Evolutionary conservation across 1,140 invertebrate species (phyloP).

Genomic region (Thrips palmi): DNA sequence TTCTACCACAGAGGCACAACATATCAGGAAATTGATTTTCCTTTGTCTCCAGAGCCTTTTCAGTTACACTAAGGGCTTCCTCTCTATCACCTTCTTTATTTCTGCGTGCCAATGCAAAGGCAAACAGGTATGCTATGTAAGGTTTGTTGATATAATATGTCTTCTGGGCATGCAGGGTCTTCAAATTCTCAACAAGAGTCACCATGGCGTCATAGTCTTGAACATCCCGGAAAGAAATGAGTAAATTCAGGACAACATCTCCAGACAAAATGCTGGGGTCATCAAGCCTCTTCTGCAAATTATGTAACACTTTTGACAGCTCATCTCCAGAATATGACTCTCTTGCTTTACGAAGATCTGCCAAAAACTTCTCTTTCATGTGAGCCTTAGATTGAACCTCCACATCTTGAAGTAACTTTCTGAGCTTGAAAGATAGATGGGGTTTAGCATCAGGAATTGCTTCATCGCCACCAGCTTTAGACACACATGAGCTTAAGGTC

Average conservation of each 20-base stretch:
- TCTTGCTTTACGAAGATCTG: constrained; percentile 81
- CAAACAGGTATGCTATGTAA: constrained; percentile 83
- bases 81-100: constrained; percentile 89
- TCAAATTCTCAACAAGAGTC: constrained; percentile 85
- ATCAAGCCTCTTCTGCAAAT: constrained; percentile 83
- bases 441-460: constrained; percentile 31
- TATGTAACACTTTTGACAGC: constrained; percentile 64
- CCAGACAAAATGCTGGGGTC: constrained; percentile 92
- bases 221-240: constrained; percentile 80
- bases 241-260: constrained; percentile 83
- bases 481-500: constrained; percentile 30
- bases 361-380: constrained; percentile 93
- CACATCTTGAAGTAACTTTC: constrained; percentile 76
- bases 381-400: constrained; percentile 89
- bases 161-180: constrained; percentile 78
- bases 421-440: constrained; percentile 48
- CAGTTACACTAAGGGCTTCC: constrained; percentile 79
- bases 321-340: constrained; percentile 76
- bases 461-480: constrained; percentile 35
- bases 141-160: constrained; percentile 71
- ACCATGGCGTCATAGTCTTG: constrained; percentile 97
- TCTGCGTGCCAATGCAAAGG: constrained; percentile 81
- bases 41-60: constrained; percentile 75
- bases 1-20: constrained; percentile 93
- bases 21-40: constrained; percentile 92